A percentile compares a stretch with the other conserved stretches of the same genome.
Evolutionary conservation across 2,113 vertebrate genomes (phyloP).

Genomic region (Myrmophylax atrothorax): DNA sequence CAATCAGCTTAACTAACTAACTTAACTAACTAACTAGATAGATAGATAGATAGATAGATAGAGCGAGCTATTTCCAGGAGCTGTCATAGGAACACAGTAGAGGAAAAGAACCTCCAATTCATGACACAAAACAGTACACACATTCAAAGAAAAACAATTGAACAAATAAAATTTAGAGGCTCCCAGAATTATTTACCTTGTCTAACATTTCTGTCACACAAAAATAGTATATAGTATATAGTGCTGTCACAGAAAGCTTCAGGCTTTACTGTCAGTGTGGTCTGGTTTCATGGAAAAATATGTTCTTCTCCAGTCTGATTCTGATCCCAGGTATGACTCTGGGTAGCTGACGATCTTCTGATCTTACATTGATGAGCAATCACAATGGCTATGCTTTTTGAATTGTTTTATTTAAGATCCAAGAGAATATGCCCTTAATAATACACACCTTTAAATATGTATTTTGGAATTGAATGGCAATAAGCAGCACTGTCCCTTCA

Average conservation of each 20-base stretch:
- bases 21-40: too few species aligned
- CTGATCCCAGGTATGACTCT: background rate
- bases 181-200: background rate
- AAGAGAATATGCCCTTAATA: background rate
- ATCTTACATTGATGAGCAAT: background rate
- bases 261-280: background rate
- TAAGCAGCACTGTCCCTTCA: background rate
- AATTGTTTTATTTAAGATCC: background rate
- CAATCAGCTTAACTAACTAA: background rate
- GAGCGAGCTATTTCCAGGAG: background rate
- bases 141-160: background rate
- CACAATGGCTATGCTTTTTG: background rate
- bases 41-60: too few species aligned
- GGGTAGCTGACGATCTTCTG: background rate
- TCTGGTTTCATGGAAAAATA: background rate
- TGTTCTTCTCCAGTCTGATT: background rate
- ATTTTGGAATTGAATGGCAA: background rate
- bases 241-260: background rate
- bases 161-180: background rate
- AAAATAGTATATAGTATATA: background rate
- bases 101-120: background rate
- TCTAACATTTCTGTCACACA: background rate
- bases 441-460: fast-evolving
- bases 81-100: background rate
- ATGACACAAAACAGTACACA: background rate